phyloP scores from a whole-genome alignment of 2,113 vertebrate species.

The Globicephala melas region DNA sequence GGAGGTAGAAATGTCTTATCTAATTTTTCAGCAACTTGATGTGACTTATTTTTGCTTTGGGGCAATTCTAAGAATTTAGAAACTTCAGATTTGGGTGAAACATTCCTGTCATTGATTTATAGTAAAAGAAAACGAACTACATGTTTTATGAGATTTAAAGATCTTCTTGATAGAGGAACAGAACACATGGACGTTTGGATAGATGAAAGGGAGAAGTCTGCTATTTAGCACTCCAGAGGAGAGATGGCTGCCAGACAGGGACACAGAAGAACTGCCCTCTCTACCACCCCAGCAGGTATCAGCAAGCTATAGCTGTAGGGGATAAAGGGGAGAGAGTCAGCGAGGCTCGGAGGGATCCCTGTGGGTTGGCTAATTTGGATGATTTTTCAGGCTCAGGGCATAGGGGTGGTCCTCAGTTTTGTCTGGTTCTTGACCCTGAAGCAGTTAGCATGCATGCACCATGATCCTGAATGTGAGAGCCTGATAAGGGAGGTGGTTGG shows the following conservation, averaged over 20 bases:
- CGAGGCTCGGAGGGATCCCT: too few species aligned
- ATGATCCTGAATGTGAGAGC: too few species aligned
- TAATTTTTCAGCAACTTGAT: neutral
- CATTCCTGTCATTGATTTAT: neutral
- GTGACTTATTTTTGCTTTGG: neutral
- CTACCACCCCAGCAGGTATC: too few species aligned
- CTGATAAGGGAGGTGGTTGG: neutral
- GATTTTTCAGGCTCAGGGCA: neutral
- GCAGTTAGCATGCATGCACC: neutral
- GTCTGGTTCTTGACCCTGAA: neutral
- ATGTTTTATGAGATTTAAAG: neutral
- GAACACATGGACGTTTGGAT: neutral
- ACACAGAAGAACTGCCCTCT: neutral
- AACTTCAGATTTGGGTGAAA: neutral
- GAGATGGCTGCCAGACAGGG: neutral
- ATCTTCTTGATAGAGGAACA: neutral
- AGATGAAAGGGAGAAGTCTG: neutral
- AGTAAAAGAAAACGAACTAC: neutral
- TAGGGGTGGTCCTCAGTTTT: neutral
- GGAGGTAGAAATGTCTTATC: neutral
- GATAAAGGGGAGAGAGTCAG: rapidly evolving
- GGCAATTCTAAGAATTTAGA: neutral
- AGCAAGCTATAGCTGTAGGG: neutral
- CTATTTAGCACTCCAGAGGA: neutral
- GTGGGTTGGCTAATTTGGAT: neutral